phyloP scores from a whole-genome alignment of 92 coral and sea anemone genomes.

The Phenganax marumi region DNA sequence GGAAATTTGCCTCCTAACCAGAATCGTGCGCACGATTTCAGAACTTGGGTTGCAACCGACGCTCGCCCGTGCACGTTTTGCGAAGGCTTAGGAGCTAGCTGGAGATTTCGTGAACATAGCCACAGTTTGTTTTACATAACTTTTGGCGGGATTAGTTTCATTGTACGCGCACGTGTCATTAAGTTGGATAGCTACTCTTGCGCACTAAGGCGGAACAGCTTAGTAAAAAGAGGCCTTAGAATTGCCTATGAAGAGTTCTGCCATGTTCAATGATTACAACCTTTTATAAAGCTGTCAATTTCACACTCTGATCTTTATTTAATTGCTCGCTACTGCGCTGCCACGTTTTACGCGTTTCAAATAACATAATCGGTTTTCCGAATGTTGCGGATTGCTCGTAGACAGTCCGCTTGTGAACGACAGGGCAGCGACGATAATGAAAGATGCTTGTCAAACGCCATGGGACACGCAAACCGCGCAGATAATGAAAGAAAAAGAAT shows the following conservation, averaged over 20 bases:
- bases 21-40: background rate
- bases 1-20: background rate
- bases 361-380: background rate
- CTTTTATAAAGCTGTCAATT: conserved; percentile 12
- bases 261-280: background rate
- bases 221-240: background rate
- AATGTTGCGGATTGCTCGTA: conserved; percentile 7
- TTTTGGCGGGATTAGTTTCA: conserved; percentile 35
- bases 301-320: conserved; percentile 10
- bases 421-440: background rate
- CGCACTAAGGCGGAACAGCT: background rate
- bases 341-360: background rate
- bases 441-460: conserved; percentile 9
- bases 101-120: conserved; percentile 10
- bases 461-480: conserved; percentile 13
- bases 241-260: background rate
- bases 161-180: conserved; percentile 32
- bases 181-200: background rate
- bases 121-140: background rate
- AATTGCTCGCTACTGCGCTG: background rate
- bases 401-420: no score
- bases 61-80: background rate
- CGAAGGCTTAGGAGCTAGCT: background rate
- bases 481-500: conserved; percentile 27
- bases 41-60: background rate